Percentiles rank a stretch among this genome's conserved stretches.
Conservation (phyloP, 2,113 vertebrate genomes). For the western clawed frog (Xenopus tropicalis) region UCB_Xtro_10.0 CM004443.2:181121001-181121500, state of each 20-base stretch:
- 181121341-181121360: conserved; percentile 27
- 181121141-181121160: too few species aligned
- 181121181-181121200: background rate
- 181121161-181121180: too few species aligned
- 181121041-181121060: too few species aligned
- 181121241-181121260: conserved; percentile 35
- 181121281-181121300: conserved; percentile 38
- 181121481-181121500: conserved; percentile 33
- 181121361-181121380: conserved; percentile 28
- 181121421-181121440: conserved; percentile 43
- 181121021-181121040: too few species aligned
- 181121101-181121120: too few species aligned
- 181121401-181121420: conserved; percentile 37
- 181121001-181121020: too few species aligned
- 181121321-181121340: conserved; percentile 31
- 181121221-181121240: conserved; percentile 24
- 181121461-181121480: conserved; percentile 30
- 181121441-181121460: conserved; percentile 37
- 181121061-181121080: too few species aligned
- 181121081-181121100: too few species aligned
- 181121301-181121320: conserved; percentile 31
- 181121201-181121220: conserved; percentile 13
- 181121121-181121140: too few species aligned
- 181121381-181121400: conserved; percentile 32
- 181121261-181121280: conserved; percentile 31